Evolutionary conservation across 2,113 vertebrate genomes (phyloP).

Genomic region (Oncorhynchus clarkii): DNA sequence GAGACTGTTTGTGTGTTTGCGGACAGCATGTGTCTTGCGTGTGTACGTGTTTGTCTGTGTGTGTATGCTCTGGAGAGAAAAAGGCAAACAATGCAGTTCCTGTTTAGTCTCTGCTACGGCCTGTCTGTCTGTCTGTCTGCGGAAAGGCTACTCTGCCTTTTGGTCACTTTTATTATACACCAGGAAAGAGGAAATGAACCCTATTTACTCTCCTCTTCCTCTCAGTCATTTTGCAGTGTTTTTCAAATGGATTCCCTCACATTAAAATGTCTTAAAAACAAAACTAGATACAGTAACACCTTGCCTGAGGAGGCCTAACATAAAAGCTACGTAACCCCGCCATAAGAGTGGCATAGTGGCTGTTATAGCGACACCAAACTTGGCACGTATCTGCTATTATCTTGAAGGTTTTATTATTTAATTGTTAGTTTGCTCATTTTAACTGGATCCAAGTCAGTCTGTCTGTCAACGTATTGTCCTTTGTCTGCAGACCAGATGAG

Average conservation of each 20-base stretch:
- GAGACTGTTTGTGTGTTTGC: no score
- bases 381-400: no score
- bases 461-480: neutral
- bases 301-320: neutral
- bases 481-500: constrained; percentile 45
- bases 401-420: no score
- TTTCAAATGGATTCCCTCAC: neutral
- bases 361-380: no score
- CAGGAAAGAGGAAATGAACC: neutral
- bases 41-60: neutral
- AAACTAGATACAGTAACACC: neutral
- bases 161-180: neutral
- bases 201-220: neutral
- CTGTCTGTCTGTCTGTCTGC: constrained; percentile 14
- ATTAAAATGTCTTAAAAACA: neutral
- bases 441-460: no score
- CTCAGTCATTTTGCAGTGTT: no score
- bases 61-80: neutral
- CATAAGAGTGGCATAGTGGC: no score
- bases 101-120: constrained; percentile 38
- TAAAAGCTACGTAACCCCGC: no score
- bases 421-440: no score
- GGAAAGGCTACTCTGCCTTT: neutral
- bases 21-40: neutral
- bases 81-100: constrained; percentile 2